Evolutionary conservation across 2,113 vertebrate genomes (phyloP), one percentile per base, ranked within the genome.

Genomic region (Rissa tridactyla): DNA sequence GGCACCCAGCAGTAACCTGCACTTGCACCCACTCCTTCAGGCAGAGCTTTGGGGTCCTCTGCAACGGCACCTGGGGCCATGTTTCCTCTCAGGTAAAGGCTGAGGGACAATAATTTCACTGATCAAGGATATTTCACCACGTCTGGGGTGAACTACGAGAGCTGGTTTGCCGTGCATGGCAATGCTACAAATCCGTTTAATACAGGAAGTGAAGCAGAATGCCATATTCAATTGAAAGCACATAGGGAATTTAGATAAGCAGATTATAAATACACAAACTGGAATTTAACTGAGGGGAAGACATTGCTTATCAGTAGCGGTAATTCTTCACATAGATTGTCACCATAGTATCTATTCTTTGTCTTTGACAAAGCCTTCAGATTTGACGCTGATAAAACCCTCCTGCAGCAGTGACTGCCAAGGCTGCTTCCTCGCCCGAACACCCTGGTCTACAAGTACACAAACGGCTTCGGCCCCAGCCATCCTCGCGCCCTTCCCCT

Each of bases 281-380:
- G 57, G 72, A 80, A 75, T 83, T 87, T 87, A 80, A 86, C 54
- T 25, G 49, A 92, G 61, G 72, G 60, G 61, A 86, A 88, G 79
- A 64, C 40, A 20, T 2, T 19, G 47, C 89, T 88, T 88, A 84
- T 88, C 93, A 60, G 79, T 2, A 70, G 57, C 13, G 4, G 66
- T 23, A 52, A 72, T 84, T 64, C 79, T 47, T 69, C 72, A 42
- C 46, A 42, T 2, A 34, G 77, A 69, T 47, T 64, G 77, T 83
- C 82, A 0, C 51, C 72, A 38, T 4, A n/a, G 26, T 26, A 36
- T 80, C 78, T 83, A 4, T 6, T 15, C 87, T 60, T 75, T 80
- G 82, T 87, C 91, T 95, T 64, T 76, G 86, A 40, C 44, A 30
- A 25, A 83, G 72, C 82, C n/a, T 70, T 80, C 62, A 54, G 91